These are phyloP conservation scores for Rhagonycha lutea DNA, from an alignment of 2,888 invertebrate species.

Conservation along the genomic window DNA sequence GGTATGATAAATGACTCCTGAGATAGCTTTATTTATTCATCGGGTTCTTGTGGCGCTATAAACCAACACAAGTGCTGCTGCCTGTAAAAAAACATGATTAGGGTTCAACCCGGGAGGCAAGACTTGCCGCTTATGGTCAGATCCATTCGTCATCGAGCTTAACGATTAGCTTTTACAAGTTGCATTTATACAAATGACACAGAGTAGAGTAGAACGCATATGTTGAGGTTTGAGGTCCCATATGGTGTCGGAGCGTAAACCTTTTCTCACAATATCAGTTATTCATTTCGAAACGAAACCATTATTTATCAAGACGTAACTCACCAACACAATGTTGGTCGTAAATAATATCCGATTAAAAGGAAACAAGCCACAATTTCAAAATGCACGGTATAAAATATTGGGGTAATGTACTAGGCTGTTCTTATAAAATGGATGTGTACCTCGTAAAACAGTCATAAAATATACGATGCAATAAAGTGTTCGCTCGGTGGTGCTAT, in stretches of 20 bases:
- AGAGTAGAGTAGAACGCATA: conserved; percentile 13
- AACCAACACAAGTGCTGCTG: conserved; percentile 41
- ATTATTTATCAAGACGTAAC: conserved; percentile 26
- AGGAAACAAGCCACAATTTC: conserved; percentile 37
- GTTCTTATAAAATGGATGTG: conserved; percentile 45
- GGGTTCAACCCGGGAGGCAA: conserved; percentile 41
- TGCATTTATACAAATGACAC: conserved; percentile 7
- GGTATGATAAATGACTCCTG: conserved; percentile 63
- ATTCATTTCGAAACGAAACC: conserved; percentile 23
- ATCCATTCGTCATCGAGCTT: conserved; percentile 32
- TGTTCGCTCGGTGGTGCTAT: conserved; percentile 55
- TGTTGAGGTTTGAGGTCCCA: conserved; percentile 20
- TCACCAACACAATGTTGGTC: conserved; percentile 21
- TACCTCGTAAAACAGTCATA: conserved; percentile 54
- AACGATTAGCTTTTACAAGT: conserved; percentile 24
- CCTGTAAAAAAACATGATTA: conserved; percentile 41
- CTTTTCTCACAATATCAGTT: conserved; percentile 24
- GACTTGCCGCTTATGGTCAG: conserved; percentile 28
- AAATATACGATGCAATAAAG: conserved; percentile 57
- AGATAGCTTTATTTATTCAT: conserved; percentile 68
- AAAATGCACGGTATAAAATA: conserved; percentile 38
- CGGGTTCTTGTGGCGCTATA: conserved; percentile 53
- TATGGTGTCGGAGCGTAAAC: conserved; percentile 26
- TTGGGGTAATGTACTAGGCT: conserved; percentile 40
- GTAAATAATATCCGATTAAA: conserved; percentile 38